phyloP scores from a whole-genome alignment of 2,113 vertebrate genomes.

The Phylloscopus trochilus region DNA sequence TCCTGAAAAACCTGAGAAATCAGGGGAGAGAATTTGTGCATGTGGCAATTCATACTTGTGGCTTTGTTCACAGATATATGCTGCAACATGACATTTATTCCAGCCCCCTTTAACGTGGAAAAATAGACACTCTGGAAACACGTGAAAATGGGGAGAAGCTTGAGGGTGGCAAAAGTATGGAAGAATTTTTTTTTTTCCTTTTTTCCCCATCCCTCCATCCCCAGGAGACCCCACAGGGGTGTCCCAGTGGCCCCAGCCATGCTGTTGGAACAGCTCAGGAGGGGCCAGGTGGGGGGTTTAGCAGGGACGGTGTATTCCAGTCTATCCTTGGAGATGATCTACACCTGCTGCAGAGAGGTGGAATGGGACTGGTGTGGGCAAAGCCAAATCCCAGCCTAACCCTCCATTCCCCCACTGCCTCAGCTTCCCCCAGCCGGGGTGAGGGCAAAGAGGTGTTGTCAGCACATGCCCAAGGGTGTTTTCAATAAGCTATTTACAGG shows the following conservation, averaged over 20 bases:
- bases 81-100: not conserved
- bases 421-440: not conserved
- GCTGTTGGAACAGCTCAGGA: not conserved
- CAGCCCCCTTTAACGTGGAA: not conserved
- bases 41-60: not conserved
- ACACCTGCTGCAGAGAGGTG: not conserved
- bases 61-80: not conserved
- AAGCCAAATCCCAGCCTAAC: not conserved
- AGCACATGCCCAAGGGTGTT: fast-evolving
- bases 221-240: too few relatives aligned
- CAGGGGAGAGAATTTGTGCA: not conserved
- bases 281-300: fast-evolving
- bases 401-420: fast-evolving
- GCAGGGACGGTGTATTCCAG: not conserved
- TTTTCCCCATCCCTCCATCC: not conserved
- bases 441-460: fast-evolving
- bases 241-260: fast-evolving
- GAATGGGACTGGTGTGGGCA: not conserved
- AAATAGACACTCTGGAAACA: not conserved
- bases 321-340: not conserved
- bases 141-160: not conserved
- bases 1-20: not conserved
- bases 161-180: fast-evolving
- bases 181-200: not conserved
- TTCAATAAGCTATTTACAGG: not conserved